Percentiles rank a stretch among this genome's conserved stretches.
phyloP scores from a whole-genome alignment of 2,888 invertebrate genomes.

The Anticlea derivata region DNA sequence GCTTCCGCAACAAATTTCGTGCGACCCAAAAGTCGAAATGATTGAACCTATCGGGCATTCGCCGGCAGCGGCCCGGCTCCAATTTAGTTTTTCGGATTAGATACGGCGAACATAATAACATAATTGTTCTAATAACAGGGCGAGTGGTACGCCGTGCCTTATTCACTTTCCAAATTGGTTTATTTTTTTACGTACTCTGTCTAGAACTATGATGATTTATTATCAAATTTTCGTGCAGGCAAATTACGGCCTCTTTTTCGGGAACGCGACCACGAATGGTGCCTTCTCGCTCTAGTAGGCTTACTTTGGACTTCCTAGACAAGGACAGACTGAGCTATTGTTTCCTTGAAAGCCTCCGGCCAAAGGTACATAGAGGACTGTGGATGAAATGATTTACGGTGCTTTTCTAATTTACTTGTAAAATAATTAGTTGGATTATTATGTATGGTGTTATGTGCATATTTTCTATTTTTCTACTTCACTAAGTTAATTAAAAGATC shows the following conservation, averaged over 20 bases:
- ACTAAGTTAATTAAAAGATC: constrained; percentile 54
- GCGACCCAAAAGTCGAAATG: constrained; percentile 80
- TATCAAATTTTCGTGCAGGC: constrained; percentile 83
- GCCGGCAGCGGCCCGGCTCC: constrained; percentile 81
- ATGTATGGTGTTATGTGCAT: constrained; percentile 68
- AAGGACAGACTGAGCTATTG: constrained; percentile 64
- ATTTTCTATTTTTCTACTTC: constrained; percentile 68
- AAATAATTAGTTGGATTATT: constrained; percentile 76
- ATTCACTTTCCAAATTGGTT: constrained; percentile 84
- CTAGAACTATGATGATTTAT: constrained; percentile 84
- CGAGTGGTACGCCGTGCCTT: constrained; percentile 75
- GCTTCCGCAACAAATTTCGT: constrained; percentile 83
- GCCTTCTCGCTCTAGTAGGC: constrained; percentile 62
- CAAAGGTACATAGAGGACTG: constrained; percentile 56
- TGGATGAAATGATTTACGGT: constrained; percentile 73
- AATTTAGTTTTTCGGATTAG: constrained; percentile 84
- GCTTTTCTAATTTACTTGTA: constrained; percentile 76
- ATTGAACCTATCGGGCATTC: constrained; percentile 80
- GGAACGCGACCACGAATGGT: constrained; percentile 44
- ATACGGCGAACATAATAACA: constrained; percentile 83
- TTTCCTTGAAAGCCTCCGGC: constrained; percentile 70
- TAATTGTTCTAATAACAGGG: constrained; percentile 83
- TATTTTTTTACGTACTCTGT: constrained; percentile 79
- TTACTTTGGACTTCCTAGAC: constrained; percentile 47
- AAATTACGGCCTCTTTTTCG: constrained; percentile 77